Conservation (phyloP, 2,888 invertebrate species). For the Leucoptera coffeella region DNA sequence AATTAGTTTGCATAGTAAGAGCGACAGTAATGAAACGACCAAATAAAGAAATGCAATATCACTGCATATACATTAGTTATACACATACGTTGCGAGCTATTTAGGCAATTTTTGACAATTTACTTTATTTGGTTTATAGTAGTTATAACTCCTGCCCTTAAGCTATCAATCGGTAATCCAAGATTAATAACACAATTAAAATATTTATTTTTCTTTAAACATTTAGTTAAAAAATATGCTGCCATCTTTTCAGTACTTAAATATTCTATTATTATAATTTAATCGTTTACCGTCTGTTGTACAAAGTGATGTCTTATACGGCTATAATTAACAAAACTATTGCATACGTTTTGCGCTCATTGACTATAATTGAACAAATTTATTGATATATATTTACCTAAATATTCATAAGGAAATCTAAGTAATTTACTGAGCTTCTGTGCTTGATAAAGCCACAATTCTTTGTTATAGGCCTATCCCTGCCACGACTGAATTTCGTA, state of each 20-base stretch:
- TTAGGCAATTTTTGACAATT: too few species aligned
- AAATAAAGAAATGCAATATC: too few species aligned
- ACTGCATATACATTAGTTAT: too few species aligned
- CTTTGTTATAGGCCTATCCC: slow-evolving; percentile 7
- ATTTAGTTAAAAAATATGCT: slow-evolving; percentile 4
- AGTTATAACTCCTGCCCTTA: slow-evolving; percentile 6
- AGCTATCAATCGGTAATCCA: slow-evolving; percentile 4
- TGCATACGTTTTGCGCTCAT: slow-evolving; percentile 3
- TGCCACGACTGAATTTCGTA: slow-evolving; percentile 4
- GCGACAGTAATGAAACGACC: too few species aligned
- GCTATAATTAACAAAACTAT: slow-evolving; percentile 3
- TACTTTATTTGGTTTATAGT: too few species aligned
- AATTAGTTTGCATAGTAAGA: too few species aligned
- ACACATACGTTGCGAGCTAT: too few species aligned
- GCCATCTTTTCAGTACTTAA: slow-evolving; percentile 3
- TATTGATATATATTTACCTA: background rate
- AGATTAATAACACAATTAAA: slow-evolving; percentile 4
- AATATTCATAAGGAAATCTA: background rate
- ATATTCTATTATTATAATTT: slow-evolving; percentile 3
- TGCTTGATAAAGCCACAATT: slow-evolving; percentile 6
- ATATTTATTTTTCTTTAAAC: too few species aligned
- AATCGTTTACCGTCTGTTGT: slow-evolving; percentile 1
- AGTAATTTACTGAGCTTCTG: slow-evolving; percentile 7
- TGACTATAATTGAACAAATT: slow-evolving; percentile 1
- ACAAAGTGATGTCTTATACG: slow-evolving; percentile 4